Base-by-base conservation (phyloP, 1,140 invertebrate species). In the Aphelinus atriplicis region DNA sequence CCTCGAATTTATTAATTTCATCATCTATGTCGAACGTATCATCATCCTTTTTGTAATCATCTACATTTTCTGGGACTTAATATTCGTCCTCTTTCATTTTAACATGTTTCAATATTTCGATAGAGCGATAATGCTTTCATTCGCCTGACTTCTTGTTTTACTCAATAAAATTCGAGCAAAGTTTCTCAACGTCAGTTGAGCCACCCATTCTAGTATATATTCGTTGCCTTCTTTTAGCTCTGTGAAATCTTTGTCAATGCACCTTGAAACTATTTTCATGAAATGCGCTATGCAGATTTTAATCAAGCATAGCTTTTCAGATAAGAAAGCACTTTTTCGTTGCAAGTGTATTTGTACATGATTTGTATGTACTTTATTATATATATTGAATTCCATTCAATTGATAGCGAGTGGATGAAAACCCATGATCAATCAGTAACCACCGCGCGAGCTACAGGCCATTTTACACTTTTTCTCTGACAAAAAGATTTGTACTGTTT, bases 391-490 rank as follows among this genome's bases (percentile, higher is more conserved):
- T 73, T 73, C 72, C 72, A 73, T n/a, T 43, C 4, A 5, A 7
- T 3, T 10, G 57, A 10, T 51, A 73, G 10, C 0, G 56, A 7
- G 53, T 73, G 42, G 0, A 73, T 56, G 1, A 61, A 56, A 5
- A 55, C 51, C 60, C 61, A 71, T 2, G 72, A 51, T 42, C 48
- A 61, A 42, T 73, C 64, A 42, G 62, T n/a, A 3, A 73, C 64
- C 26, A 73, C 55, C 2, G 3, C 47, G 26, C 55, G 46, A 0
- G 42, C 50, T 1, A 73, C 0, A 53, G 72, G 58, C 64, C 48
- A 67, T 43, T 73, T 67, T 7, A 7, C 46, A 0, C 4, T 7
- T 55, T 53, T 10, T 9, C 26, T 10, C 1, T 56, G 5, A n/a
- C 51, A 42, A 67, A 73, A 73, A 55, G 42, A n/a, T 60, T 55